These are phyloP conservation scores for Ia io DNA, from an alignment of 2,113 vertebrate genomes.

Conservation along the genomic window DNA sequence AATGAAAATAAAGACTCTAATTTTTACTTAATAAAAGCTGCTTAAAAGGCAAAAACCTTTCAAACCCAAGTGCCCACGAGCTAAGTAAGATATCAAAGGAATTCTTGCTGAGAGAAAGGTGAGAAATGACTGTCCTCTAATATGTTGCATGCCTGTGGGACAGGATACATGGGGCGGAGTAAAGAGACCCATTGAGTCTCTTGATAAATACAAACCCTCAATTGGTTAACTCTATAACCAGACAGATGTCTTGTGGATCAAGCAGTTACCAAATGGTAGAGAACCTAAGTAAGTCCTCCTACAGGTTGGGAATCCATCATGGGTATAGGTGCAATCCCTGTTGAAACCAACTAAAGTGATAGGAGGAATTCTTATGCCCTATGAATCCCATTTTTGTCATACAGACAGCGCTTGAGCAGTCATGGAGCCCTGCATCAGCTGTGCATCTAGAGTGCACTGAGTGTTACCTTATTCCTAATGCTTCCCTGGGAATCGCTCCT, in stretches of 20 bases:
- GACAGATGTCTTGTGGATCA: background rate
- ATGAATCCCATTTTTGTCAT: background rate
- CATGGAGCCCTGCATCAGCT: background rate
- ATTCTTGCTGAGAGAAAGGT: background rate
- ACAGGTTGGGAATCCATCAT: background rate
- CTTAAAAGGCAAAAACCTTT: conserved; percentile 19
- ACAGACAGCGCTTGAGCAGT: background rate
- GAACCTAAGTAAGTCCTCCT: background rate
- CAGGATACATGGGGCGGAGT: too few species aligned
- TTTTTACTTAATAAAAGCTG: conserved; percentile 42
- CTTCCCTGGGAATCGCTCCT: background rate
- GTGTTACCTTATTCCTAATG: background rate
- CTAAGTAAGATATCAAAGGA: background rate
- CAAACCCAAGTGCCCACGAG: background rate
- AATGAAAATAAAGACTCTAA: background rate
- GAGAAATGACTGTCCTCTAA: background rate
- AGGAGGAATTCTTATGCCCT: background rate
- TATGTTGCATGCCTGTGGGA: background rate
- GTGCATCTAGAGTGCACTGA: background rate
- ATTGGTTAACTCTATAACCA: background rate
- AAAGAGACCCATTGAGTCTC: background rate
- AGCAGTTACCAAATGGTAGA: background rate
- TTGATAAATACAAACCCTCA: background rate
- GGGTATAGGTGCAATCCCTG: background rate
- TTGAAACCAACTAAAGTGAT: background rate